Base-by-base conservation (phyloP, 1,140 invertebrate species). In the Lordiphosa stackelbergi region DNA sequence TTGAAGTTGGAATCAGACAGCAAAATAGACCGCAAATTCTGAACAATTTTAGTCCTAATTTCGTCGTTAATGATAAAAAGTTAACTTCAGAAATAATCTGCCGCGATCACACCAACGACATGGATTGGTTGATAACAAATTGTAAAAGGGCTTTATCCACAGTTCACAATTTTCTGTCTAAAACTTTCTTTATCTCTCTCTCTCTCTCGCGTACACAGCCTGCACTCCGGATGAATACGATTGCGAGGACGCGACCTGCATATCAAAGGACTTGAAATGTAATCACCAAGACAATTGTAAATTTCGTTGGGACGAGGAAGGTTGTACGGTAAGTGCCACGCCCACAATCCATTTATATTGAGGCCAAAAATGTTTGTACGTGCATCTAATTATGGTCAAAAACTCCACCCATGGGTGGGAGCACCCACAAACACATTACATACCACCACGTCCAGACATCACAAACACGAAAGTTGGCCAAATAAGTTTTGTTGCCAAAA, bases 221-320 rank as follows among this genome's bases (percentile, higher is more conserved):
- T 86, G 85, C 59, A 55, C 65, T 37, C 89, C 89, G 0, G 88
- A 91, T 11, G 93, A 95, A 75, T 95, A 93, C 84, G 93, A 96
- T 88, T 96, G 95, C 81, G 93, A 95, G 79, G 95, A 97, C 79
- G 91, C 92, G 28, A 94, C 92, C 0, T 97, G 96, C 87, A 97
- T 97, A 48, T 90, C 91, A 9, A 71, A 66, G 0, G 74, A 88
- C 0, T 89, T 97, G n/a, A 88, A 88, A 54, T 97, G 96, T 81
- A 95, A 97, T 85, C 85, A 88, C 0, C 88, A 90, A 38, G 90
- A 91, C 47, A 95, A 97, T 84, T 97, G 96, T 86, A 91, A 95
- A 65, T 93, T 95, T 75, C 91, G 93, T 42, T 94, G 93, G 88
- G 96, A 97, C 84, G 95, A 97, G 87, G 91, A 92, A 59, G 88